Base-by-base conservation (phyloP, 2,113 vertebrate genomes). In the Planiliza haematocheilus region DNA sequence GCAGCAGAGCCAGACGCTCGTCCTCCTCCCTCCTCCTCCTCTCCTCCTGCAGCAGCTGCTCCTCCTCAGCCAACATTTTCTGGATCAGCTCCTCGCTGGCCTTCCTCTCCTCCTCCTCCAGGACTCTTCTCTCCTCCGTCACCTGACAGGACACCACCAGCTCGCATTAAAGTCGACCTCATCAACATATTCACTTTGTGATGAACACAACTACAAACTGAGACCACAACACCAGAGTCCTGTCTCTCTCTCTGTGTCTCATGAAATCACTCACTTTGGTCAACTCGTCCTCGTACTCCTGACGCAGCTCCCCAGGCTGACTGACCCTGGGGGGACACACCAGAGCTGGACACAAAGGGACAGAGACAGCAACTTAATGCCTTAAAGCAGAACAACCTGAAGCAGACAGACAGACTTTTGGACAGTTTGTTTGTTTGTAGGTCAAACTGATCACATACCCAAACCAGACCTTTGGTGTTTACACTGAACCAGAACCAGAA, bases 21-120 rank as follows among this genome's bases (percentile, higher is more conserved):
- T 99, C 97, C 0, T 86, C 91, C 48, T 94, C 92, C 18, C 92
- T 84, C 51, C 78, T 93, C 52, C 69, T 83, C 39, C 78, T 92
- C 78, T 94, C 91, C 66, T 95, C 94, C 18, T 80, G 85, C 82
- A 86, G 4, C 7, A 77, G 91, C 38, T 88, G 78, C 57, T 96
- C 85, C 6, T 99, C 97, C 83, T 97, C 95, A 0, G 91, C 94
- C 67, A 99, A 82, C 10, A 98, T 91, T 1, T 21, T 86, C 48
- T 95, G 94, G 82, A 99, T 98, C 64, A 94, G 95, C 11, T 95
- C 95, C 86, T 97, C 95, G 9, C 97, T 98, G 2, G 95, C 96
- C 66, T 84, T 94, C 57, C 87, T 91, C 88, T 97, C 95, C 73
- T 96, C 95, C 67, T 98, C 96, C 0, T 97, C 95, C 2, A 87